Evolutionary conservation across 2,888 invertebrate genomes (phyloP).

Genomic region (Dicyrtomina minuta): DNA sequence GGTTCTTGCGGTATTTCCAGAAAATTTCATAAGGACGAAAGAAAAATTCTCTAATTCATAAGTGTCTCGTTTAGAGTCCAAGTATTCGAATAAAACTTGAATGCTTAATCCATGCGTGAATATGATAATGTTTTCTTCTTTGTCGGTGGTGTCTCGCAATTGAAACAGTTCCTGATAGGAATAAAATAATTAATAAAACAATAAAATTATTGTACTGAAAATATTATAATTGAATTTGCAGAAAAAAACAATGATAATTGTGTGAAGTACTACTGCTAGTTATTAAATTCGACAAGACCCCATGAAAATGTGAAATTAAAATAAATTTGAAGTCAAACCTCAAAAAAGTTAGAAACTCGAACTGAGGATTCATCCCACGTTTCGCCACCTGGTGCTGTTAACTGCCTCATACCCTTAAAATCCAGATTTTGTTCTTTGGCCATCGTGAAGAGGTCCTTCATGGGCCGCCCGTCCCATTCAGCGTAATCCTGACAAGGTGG

Average conservation of each 20-base stretch:
- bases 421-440: constrained; percentile 10
- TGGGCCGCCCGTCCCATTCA: constrained; percentile 16
- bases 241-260: too few species aligned
- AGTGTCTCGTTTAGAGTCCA: not conserved
- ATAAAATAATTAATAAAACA: not conserved
- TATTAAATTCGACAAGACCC: not conserved
- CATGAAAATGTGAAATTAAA: not conserved
- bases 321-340: not conserved
- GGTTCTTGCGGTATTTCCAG: constrained; percentile 11
- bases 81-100: not conserved
- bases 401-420: not conserved
- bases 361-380: not conserved
- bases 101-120: not conserved
- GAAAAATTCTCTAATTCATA: constrained; percentile 1
- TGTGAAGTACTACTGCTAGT: not conserved
- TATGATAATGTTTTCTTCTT: not conserved
- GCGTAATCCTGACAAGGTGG: constrained; percentile 13
- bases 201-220: too few species aligned
- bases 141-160: not conserved
- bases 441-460: not conserved
- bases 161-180: not conserved
- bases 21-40: not conserved
- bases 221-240: too few species aligned
- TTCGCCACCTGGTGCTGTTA: constrained; percentile 20
- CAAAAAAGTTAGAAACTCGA: constrained; percentile 1